Percentiles rank a stretch among this genome's conserved stretches.
Conservation (phyloP, 2,113 vertebrate species). For the Charadrius vociferus region DNA sequence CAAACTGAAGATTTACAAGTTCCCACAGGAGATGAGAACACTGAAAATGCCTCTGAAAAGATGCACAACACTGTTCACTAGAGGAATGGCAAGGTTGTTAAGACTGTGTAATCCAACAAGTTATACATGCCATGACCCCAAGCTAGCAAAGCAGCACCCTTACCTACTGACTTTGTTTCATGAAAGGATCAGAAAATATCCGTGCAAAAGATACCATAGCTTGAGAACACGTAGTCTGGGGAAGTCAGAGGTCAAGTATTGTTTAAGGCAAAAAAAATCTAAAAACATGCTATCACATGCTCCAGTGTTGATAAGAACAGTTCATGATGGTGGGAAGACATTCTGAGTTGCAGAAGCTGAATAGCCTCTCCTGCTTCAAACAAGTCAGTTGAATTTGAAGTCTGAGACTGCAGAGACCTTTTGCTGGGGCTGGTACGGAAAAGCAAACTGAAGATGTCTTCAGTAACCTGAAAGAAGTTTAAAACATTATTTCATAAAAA, state of each 20-base stretch:
- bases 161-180: not conserved
- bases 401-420: not conserved
- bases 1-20: not conserved
- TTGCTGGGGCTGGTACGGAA: accelerated
- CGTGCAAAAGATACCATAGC: not conserved
- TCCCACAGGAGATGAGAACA: not conserved
- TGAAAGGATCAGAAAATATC: not conserved
- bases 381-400: not conserved
- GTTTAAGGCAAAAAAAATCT: not conserved
- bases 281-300: not conserved
- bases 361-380: not conserved
- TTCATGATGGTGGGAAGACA: not conserved
- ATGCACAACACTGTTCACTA: not conserved
- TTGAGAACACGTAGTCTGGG: not conserved
- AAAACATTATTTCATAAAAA: not conserved
- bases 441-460: not conserved
- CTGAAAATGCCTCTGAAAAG: not conserved
- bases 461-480: not conserved
- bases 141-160: not conserved
- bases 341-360: not conserved
- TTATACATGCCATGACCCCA: not conserved
- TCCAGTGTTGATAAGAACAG: not conserved
- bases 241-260: not conserved
- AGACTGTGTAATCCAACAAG: not conserved
- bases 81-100: not conserved